Percentiles rank a stretch among this genome's conserved stretches.
Evolutionary conservation across 2,113 vertebrate species (phyloP).

Genomic region (Ceyx cyanopectus): DNA sequence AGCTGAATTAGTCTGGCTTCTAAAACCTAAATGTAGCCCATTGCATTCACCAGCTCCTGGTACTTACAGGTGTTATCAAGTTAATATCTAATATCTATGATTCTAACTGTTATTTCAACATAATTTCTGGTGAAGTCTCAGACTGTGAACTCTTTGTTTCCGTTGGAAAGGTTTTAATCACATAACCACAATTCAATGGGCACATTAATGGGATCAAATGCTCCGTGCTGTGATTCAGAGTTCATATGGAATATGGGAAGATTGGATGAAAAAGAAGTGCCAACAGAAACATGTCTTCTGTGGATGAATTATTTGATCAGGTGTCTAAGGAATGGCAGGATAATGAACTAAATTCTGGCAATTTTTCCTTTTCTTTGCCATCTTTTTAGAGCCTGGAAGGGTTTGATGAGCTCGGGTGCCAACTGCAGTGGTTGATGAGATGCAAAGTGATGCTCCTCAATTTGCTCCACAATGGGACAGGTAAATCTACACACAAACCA

Average conservation of each 20-base stretch:
- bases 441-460: background rate
- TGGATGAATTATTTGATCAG: conserved; percentile 30
- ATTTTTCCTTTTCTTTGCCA: background rate
- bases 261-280: background rate
- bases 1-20: background rate
- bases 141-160: conserved; percentile 10
- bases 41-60: background rate
- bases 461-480: background rate
- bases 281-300: conserved; percentile 9
- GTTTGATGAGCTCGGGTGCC: background rate
- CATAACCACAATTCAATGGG: background rate
- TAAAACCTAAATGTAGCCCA: background rate
- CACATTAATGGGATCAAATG: conserved; percentile 12
- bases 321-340: background rate
- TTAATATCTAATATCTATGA: no score
- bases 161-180: background rate
- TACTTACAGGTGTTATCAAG: background rate
- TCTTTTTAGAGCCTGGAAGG: background rate
- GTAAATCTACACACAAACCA: background rate
- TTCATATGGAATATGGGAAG: background rate
- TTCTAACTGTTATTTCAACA: background rate
- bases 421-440: conserved; percentile 8
- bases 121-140: background rate
- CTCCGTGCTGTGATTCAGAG: background rate
- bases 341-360: conserved; percentile 12